These are phyloP conservation scores for Tetheella fluctuosa DNA, from an alignment of 2,888 invertebrate genomes.

Conservation along the genomic window DNA sequence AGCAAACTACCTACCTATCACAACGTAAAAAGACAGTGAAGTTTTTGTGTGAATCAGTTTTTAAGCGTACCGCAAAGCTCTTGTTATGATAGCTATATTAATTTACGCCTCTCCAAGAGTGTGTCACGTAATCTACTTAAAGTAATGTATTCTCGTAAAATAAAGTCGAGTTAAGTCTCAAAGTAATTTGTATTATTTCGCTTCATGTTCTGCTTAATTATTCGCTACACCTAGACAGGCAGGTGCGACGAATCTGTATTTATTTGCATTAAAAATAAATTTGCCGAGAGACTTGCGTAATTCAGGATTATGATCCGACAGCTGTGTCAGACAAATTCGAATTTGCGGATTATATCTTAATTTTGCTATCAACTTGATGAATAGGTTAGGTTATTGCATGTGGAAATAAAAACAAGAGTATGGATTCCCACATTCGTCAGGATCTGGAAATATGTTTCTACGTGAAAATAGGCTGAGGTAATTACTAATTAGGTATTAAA, in stretches of 20 bases:
- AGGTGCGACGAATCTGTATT: constrained; percentile 81
- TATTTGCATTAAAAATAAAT: constrained; percentile 82
- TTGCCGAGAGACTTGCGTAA: constrained; percentile 71
- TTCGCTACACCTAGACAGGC: constrained; percentile 74
- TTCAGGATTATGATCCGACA: constrained; percentile 76
- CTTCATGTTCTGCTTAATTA: constrained; percentile 78
- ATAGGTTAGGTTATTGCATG: constrained; percentile 47
- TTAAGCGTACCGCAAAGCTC: not conserved
- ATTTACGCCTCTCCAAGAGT: constrained; percentile 44
- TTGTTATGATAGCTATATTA: constrained; percentile 34
- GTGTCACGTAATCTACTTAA: constrained; percentile 62
- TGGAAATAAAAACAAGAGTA: constrained; percentile 17
- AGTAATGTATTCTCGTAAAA: constrained; percentile 65
- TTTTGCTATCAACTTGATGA: constrained; percentile 67
- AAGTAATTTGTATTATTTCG: constrained; percentile 79
- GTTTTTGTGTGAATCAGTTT: not conserved
- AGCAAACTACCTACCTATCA: not conserved
- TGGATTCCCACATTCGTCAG: not conserved
- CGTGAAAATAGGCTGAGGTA: not conserved
- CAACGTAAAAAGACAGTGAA: not conserved
- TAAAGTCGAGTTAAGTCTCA: constrained; percentile 70
- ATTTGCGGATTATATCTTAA: constrained; percentile 74
- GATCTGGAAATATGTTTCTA: not conserved
- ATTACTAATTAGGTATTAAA: not conserved
- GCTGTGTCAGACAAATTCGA: constrained; percentile 73